Evolutionary conservation across 2,888 invertebrate species (phyloP).

Genomic region (Osmoderma eremita): DNA sequence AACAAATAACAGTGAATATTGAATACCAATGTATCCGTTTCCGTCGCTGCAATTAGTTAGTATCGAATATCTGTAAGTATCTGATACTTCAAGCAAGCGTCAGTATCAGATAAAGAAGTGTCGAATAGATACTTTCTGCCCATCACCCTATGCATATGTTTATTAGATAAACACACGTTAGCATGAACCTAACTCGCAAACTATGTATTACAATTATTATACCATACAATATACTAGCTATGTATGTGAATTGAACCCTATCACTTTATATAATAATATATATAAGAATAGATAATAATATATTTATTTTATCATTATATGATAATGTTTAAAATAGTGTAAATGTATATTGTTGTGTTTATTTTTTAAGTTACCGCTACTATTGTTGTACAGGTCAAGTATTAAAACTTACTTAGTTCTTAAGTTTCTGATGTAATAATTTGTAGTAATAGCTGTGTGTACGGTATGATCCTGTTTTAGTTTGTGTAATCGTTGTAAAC

Average conservation of each 20-base stretch:
- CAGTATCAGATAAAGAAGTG: too few species aligned
- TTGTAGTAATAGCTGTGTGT: constrained; percentile 21
- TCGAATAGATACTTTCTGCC: too few species aligned
- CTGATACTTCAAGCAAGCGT: too few species aligned
- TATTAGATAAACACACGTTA: too few species aligned
- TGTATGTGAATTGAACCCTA: constrained; percentile 23
- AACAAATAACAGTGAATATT: too few species aligned
- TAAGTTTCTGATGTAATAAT: constrained; percentile 16
- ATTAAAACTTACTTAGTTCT: constrained; percentile 31
- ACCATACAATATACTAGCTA: not conserved
- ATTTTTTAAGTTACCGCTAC: constrained; percentile 27
- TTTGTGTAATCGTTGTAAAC: constrained; percentile 28
- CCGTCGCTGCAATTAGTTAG: too few species aligned
- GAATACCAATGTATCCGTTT: too few species aligned
- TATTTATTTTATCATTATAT: constrained; percentile 33
- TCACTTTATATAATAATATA: constrained; percentile 13
- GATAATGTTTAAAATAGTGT: constrained; percentile 12
- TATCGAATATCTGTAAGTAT: too few species aligned
- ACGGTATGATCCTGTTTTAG: not conserved
- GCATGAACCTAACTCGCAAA: constrained; percentile 13
- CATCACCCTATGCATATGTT: too few species aligned
- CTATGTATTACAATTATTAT: constrained; percentile 19
- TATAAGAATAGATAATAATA: constrained; percentile 17
- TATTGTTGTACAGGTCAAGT: constrained; percentile 31
- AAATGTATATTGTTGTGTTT: constrained; percentile 32